Conservation (phyloP, 2,888 invertebrate species). For the Cacoxenus indagator region DNA sequence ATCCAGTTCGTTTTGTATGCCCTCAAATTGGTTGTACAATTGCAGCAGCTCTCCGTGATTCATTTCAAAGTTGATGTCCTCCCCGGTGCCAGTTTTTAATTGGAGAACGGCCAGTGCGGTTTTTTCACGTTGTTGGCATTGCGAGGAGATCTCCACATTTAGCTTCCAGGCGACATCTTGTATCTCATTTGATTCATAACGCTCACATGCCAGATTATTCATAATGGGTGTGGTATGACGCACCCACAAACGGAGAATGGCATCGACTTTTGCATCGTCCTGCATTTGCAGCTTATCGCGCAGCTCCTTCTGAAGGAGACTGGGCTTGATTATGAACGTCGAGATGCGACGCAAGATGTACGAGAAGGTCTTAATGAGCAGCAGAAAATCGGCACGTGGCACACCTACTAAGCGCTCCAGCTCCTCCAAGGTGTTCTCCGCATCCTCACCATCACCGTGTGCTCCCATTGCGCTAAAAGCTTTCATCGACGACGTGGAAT, state of each 20-base stretch:
- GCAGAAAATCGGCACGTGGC: slow-evolving; percentile 64
- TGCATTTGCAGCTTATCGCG: slow-evolving; percentile 72
- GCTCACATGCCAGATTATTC: slow-evolving; percentile 70
- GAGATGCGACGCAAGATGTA: slow-evolving; percentile 72
- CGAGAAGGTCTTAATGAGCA: slow-evolving; percentile 69
- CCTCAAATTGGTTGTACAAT: slow-evolving; percentile 73
- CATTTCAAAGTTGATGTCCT: slow-evolving; percentile 72
- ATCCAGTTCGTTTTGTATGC: slow-evolving; percentile 72
- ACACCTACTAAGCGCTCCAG: slow-evolving; percentile 68
- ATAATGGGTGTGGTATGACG: slow-evolving; percentile 72
- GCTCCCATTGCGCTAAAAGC: slow-evolving; percentile 34
- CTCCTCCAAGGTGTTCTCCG: slow-evolving; percentile 68
- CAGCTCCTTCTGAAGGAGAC: slow-evolving; percentile 72
- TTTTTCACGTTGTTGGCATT: slow-evolving; percentile 71
- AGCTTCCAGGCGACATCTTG: slow-evolving; percentile 74
- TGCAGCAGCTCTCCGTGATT: slow-evolving; percentile 72
- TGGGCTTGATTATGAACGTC: slow-evolving; percentile 73
- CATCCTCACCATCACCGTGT: slow-evolving; percentile 52
- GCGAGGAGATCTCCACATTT: slow-evolving; percentile 73
- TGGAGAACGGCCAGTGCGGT: slow-evolving; percentile 72
- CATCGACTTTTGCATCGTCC: slow-evolving; percentile 73
- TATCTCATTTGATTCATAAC: slow-evolving; percentile 70
- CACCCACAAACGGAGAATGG: slow-evolving; percentile 73
- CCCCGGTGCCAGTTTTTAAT: slow-evolving; percentile 69
- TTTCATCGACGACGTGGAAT: slow-evolving; percentile 27